Evolutionary conservation across 2,797 vertebrate species (phyloP).

Genomic region (Meda fulgida): DNA sequence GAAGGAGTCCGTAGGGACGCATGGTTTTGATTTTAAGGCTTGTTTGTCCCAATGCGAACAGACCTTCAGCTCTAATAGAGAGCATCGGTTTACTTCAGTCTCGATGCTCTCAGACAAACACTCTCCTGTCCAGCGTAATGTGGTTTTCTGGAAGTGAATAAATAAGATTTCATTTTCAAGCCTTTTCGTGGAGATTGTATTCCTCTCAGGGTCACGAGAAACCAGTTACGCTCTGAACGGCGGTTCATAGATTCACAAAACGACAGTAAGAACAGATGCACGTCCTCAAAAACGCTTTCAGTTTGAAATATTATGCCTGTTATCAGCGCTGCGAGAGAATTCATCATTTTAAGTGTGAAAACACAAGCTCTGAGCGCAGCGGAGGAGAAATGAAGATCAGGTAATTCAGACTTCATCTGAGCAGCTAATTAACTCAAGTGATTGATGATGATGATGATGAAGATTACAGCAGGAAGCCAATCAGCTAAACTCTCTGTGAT

Average conservation of each 20-base stretch:
- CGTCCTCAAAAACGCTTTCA: background rate
- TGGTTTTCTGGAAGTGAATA: slow-evolving; percentile 27
- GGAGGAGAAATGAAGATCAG: slow-evolving; percentile 63
- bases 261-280: slow-evolving; percentile 12
- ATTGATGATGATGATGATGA: background rate
- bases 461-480: background rate
- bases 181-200: slow-evolving; percentile 14
- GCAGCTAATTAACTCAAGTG: slow-evolving; percentile 8
- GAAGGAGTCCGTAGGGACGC: slow-evolving; percentile 9
- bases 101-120: background rate
- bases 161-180: slow-evolving; percentile 28
- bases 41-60: background rate
- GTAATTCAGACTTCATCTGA: slow-evolving; percentile 18
- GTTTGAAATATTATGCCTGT: background rate
- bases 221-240: background rate
- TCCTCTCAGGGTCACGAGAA: slow-evolving; percentile 35
- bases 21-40: background rate
- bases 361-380: background rate
- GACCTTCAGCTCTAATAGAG: slow-evolving; percentile 24
- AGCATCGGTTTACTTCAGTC: slow-evolving; percentile 6
- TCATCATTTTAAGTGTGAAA: slow-evolving; percentile 3
- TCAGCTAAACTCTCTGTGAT: background rate
- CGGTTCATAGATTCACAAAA: background rate
- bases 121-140: slow-evolving; percentile 9
- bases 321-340: slow-evolving; percentile 6